These are phyloP conservation scores for Ibycter americanus DNA, from an alignment of 2,797 vertebrate genomes.

Conservation along the genomic window DNA sequence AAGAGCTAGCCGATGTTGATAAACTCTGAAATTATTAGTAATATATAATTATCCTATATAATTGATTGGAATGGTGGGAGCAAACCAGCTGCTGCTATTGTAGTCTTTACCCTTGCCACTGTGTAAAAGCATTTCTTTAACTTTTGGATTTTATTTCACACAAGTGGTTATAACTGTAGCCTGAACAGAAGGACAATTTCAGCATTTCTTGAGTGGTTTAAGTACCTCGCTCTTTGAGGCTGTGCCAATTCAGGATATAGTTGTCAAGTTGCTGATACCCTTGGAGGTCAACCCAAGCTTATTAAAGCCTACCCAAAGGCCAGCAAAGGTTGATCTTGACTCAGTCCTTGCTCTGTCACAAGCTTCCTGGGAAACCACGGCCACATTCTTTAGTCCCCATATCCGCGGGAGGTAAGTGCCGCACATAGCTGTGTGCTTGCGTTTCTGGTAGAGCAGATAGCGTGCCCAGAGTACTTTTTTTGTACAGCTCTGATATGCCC, in stretches of 20 bases:
- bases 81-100: background rate
- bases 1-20: background rate
- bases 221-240: background rate
- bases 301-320: background rate
- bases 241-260: background rate
- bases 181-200: background rate
- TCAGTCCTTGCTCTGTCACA: background rate
- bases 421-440: background rate
- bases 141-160: background rate
- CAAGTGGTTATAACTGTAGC: background rate
- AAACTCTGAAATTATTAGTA: background rate
- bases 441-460: background rate
- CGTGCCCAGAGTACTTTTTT: background rate
- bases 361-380: background rate
- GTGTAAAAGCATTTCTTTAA: background rate
- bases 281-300: background rate
- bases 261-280: background rate
- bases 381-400: background rate
- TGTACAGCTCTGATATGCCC: background rate
- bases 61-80: background rate
- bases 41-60: background rate
- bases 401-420: background rate
- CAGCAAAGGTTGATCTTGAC: background rate
- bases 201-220: background rate
- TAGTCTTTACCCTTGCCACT: background rate